Conservation (phyloP, 2,797 vertebrate species). For the Notoglanidium macrostoma region DNA sequence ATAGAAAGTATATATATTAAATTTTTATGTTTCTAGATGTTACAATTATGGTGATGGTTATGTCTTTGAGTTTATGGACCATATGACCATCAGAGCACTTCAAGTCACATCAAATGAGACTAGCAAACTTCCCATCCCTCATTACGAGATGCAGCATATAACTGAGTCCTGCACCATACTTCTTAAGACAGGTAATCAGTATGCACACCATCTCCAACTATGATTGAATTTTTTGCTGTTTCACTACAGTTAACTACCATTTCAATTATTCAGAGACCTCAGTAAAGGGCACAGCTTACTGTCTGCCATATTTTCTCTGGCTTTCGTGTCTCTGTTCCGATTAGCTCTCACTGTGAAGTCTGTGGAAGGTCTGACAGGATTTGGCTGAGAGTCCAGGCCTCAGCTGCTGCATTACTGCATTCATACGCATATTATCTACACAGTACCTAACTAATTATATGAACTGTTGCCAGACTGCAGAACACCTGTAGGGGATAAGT, state of each 20-base stretch:
- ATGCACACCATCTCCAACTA: background rate
- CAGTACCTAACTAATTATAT: slow-evolving; percentile 32
- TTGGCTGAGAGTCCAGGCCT: slow-evolving; percentile 22
- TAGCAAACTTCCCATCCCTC: background rate
- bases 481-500: slow-evolving; percentile 31
- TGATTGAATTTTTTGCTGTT: slow-evolving; percentile 10
- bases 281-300: slow-evolving; percentile 21
- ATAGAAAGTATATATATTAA: background rate
- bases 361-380: slow-evolving; percentile 26
- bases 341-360: slow-evolving; percentile 8
- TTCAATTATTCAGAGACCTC: slow-evolving; percentile 19
- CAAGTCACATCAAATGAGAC: background rate
- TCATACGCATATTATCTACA: slow-evolving; percentile 24
- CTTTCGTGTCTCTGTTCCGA: background rate
- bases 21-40: background rate
- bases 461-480: slow-evolving; percentile 10
- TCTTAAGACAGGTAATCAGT: slow-evolving; percentile 8
- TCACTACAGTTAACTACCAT: slow-evolving; percentile 22
- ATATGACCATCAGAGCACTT: slow-evolving; percentile 11
- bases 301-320: background rate
- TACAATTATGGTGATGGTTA: slow-evolving; percentile 19
- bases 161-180: background rate
- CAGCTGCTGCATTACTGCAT: slow-evolving; percentile 20
- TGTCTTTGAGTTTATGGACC: background rate
- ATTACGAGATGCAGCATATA: background rate